Evolutionary conservation across 2,113 vertebrate species (phyloP).

Genomic region (Hypomesus transpacificus): DNA sequence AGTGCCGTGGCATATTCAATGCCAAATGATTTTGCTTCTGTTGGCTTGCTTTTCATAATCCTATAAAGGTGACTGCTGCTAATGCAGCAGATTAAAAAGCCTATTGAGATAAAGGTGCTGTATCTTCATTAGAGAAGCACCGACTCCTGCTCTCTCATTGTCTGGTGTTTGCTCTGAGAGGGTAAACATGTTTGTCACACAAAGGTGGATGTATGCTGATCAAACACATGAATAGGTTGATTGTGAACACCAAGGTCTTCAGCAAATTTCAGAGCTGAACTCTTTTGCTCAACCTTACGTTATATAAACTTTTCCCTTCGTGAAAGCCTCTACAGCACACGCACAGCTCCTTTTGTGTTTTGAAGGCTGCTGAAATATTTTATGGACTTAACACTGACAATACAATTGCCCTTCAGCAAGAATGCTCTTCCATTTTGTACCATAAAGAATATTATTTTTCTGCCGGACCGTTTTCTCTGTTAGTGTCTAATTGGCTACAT

Average conservation of each 20-base stretch:
- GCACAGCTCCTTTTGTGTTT: conserved; percentile 26
- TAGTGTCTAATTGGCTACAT: conserved; percentile 99
- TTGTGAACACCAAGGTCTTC: conserved; percentile 53
- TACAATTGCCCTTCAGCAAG: conserved; percentile 70
- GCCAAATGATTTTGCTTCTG: conserved; percentile 41
- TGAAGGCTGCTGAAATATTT: conserved; percentile 69
- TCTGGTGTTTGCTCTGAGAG: conserved; percentile 60
- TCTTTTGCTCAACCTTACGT: conserved; percentile 3
- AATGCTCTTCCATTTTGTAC: conserved; percentile 69
- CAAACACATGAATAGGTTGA: conserved; percentile 41
- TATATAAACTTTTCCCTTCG: conserved; percentile 11
- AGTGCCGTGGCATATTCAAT: conserved; percentile 40
- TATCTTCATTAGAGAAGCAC: conserved; percentile 65
- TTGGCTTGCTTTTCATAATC: conserved; percentile 49
- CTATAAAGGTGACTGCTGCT: conserved; percentile 37
- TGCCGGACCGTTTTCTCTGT: conserved; percentile 99
- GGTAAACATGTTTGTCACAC: conserved; percentile 63
- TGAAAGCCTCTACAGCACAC: not conserved
- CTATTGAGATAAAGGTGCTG: conserved; percentile 37
- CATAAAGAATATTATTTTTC: conserved; percentile 99
- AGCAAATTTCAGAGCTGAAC: conserved; percentile 16
- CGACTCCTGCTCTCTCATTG: conserved; percentile 53
- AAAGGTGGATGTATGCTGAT: conserved; percentile 53
- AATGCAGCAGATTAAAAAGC: not conserved
- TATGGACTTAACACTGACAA: conserved; percentile 81